Conservation (phyloP, 2,797 vertebrate species). For the Urocyon cinereoargenteus region DNA sequence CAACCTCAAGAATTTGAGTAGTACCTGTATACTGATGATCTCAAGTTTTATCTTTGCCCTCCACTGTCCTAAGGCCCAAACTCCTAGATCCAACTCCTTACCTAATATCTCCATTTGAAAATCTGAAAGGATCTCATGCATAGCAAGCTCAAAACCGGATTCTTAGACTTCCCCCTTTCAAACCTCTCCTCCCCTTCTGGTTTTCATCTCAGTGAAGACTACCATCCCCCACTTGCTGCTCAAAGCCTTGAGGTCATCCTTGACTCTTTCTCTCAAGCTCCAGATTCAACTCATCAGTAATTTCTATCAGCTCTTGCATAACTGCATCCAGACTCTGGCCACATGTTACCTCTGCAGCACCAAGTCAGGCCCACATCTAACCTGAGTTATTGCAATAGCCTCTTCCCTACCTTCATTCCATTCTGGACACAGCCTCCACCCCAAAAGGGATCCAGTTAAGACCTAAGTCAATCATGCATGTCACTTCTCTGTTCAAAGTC, state of each 20-base stretch:
- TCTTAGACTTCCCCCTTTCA: background rate
- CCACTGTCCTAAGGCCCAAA: background rate
- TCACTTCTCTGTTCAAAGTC: background rate
- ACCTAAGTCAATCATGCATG: accelerated
- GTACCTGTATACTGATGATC: background rate
- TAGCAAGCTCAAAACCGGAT: background rate
- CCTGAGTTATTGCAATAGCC: background rate
- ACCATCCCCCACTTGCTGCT: no score
- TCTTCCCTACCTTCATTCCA: background rate
- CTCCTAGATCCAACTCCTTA: background rate
- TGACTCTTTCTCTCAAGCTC: background rate
- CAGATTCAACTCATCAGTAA: background rate
- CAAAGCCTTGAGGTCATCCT: background rate
- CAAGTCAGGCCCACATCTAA: background rate
- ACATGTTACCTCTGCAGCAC: background rate
- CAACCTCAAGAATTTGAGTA: background rate
- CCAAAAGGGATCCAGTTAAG: no score
- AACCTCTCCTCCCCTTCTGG: background rate
- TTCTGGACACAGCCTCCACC: background rate
- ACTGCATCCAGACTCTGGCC: background rate
- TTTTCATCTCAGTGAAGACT: background rate
- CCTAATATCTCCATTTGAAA: background rate
- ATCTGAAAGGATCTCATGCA: background rate
- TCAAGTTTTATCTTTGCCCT: background rate
- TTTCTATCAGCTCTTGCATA: background rate